phyloP scores from a whole-genome alignment of 2,888 invertebrate genomes.

The Phorcus lineatus region DNA sequence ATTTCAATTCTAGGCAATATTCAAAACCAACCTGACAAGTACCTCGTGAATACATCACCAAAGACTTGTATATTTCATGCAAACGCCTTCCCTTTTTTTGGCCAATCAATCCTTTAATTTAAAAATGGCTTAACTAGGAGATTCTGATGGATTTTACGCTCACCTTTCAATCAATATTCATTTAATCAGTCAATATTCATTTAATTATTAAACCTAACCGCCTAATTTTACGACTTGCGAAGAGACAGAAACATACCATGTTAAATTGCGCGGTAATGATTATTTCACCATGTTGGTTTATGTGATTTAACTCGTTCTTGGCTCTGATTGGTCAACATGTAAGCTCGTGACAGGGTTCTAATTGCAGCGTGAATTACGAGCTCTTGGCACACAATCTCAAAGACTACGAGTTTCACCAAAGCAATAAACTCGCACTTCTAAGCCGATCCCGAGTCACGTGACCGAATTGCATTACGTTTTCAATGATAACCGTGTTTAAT shows the following conservation, averaged over 20 bases:
- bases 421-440: neutral
- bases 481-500: too few species aligned
- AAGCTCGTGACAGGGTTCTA: neutral
- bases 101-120: too few species aligned
- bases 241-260: neutral
- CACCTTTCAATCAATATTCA: too few species aligned
- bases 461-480: too few species aligned
- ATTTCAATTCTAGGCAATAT: too few species aligned
- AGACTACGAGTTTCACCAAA: neutral
- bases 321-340: neutral
- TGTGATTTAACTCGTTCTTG: neutral
- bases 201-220: neutral
- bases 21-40: too few species aligned
- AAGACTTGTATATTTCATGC: too few species aligned
- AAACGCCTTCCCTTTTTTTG: too few species aligned
- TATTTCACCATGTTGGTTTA: slow-evolving; percentile 5
- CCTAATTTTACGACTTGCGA: neutral
- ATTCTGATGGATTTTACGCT: too few species aligned
- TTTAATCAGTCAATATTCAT: neutral
- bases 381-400: neutral
- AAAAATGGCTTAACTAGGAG: too few species aligned
- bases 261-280: neutral
- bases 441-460: too few species aligned
- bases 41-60: too few species aligned
- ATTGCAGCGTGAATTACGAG: neutral